Evolutionary conservation across 2,797 vertebrate species (phyloP), one percentile per base, ranked within the genome.

Genomic region (Coracias cyanogaster): DNA sequence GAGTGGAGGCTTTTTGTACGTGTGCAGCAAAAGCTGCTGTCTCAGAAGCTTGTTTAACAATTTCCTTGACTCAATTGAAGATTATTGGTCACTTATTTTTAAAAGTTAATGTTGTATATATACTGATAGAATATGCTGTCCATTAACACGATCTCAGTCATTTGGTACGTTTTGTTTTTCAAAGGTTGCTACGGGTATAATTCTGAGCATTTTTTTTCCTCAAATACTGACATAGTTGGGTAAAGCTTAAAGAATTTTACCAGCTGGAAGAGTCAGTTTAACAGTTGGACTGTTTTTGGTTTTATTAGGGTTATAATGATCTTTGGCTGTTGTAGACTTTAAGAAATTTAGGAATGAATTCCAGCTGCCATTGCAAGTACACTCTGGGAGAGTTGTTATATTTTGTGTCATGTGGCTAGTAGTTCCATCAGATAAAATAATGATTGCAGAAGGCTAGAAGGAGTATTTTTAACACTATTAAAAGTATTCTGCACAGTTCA

Each of bases 11-110:
- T 6, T 24, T 39, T 35, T 82, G 8, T 58, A 19, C 0, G 1
- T 10, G 6, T 52, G 14, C 33, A 69, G 61, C 39, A 79, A 48
- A 69, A 69, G 28, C 52, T 49, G n/a, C n/a, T n/a, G 15, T 82
- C n/a, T 71, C 70, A 82, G 51, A 80, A 81, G 22, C 29, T 64
- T 69, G 29, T 19, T 37, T 49, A 55, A n/a, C 6, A 10, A 15
- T 46, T 80, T 57, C 25, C 10, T 79, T 66, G n/a, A 24, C 35
- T 61, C 0, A 0, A 49, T 43, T 0, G 0, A 76, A 65, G 22
- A 13, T 54, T 69, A 33, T 25, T 70, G 24, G 64, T 60, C 17
- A 8, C n/a, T 82, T 57, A 13, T 45, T 93, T 67, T 51, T 28
- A 78, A 54, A 61, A 57, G 7, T 37, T 61, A 24, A 3, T 45